Conservation (phyloP, 2,113 vertebrate species). For the Tychaedon coryphoeus region DNA sequence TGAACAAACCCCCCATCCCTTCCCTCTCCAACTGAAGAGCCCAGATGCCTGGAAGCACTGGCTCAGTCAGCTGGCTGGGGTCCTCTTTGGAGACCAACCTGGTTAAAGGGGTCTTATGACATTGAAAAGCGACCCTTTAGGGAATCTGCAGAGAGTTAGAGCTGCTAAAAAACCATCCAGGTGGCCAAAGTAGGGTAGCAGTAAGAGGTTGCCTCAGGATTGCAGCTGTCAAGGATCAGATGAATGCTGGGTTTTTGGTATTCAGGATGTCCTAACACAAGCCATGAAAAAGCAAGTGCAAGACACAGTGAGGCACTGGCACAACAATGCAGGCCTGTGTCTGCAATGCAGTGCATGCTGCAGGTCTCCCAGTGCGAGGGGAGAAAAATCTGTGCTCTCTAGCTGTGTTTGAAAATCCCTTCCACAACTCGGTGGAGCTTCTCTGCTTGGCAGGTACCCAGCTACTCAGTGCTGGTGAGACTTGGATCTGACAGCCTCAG, state of each 20-base stretch:
- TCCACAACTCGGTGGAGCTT: neutral
- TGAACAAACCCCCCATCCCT: neutral
- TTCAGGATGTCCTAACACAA: neutral
- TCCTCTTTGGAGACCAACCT: neutral
- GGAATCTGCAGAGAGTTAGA: neutral
- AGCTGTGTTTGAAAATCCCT: neutral
- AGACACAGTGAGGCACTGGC: neutral
- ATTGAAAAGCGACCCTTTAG: neutral
- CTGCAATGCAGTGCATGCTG: neutral
- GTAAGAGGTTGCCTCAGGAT: neutral
- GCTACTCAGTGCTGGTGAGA: neutral
- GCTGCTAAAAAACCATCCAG: neutral
- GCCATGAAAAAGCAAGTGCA: neutral
- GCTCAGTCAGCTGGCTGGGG: neutral
- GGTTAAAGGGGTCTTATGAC: neutral
- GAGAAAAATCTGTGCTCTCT: neutral
- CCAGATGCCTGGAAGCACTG: neutral
- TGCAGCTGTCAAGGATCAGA: neutral
- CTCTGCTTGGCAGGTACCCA: neutral
- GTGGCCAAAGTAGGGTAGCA: neutral
- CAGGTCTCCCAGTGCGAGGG: neutral
- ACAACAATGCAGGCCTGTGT: neutral
- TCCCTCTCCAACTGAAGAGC: neutral
- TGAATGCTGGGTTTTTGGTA: fast-evolving
- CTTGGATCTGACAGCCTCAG: neutral